Conservation (phyloP, 2,113 vertebrate genomes). For the Poeciliopsis turrubarensis region DNA sequence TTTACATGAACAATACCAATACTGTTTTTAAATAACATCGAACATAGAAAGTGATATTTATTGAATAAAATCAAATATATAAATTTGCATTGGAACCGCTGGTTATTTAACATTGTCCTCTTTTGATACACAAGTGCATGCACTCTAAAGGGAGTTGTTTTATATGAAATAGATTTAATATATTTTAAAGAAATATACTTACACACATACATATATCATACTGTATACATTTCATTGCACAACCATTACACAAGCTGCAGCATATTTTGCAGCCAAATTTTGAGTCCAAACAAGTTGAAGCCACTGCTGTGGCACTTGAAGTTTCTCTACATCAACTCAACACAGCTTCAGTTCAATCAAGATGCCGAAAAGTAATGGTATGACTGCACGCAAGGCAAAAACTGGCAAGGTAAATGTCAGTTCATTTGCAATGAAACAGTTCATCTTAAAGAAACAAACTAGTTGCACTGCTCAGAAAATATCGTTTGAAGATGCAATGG, state of each 20-base stretch:
- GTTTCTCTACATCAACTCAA: conserved; percentile 3
- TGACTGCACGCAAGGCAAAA: not conserved
- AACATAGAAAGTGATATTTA: conserved; percentile 61
- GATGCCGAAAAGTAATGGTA: conserved; percentile 11
- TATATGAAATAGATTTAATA: conserved; percentile 81
- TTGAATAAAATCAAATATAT: conserved; percentile 55
- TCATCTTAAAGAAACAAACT: not conserved
- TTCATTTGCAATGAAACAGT: not conserved
- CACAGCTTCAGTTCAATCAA: not conserved
- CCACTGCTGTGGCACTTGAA: conserved; percentile 10
- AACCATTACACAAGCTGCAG: conserved; percentile 62
- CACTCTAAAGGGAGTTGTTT: conserved; percentile 47
- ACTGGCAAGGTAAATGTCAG: not conserved
- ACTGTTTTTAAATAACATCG: conserved; percentile 43
- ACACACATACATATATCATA: conserved; percentile 62
- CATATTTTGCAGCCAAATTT: conserved; percentile 32
- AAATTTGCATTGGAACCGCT: not conserved
- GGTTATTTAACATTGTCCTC: not conserved
- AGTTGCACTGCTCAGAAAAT: conserved; percentile 22
- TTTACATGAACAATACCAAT: conserved; percentile 51
- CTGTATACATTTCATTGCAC: conserved; percentile 66
- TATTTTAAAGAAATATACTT: conserved; percentile 68
- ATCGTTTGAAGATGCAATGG: not conserved
- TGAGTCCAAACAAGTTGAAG: conserved; percentile 17
- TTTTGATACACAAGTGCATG: conserved; percentile 21